Evolutionary conservation across 2,888 invertebrate genomes (phyloP).

Genomic region (Epirrhoe alternata): DNA sequence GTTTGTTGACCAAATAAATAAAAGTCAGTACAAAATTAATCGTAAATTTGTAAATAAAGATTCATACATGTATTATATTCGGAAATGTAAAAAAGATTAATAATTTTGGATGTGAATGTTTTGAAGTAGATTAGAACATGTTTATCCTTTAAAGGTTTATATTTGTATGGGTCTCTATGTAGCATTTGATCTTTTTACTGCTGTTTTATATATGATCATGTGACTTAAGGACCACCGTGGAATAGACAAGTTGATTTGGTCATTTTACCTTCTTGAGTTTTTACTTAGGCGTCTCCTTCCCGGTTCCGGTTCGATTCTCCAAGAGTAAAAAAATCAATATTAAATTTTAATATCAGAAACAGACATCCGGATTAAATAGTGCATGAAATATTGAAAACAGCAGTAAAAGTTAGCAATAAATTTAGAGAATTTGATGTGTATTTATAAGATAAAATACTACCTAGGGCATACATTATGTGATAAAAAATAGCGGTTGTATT

Average conservation of each 20-base stretch:
- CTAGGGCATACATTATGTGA: neutral
- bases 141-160: neutral
- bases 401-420: neutral
- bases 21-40: constrained; percentile 29
- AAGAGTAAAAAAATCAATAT: no score
- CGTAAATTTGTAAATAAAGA: constrained; percentile 19
- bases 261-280: no score
- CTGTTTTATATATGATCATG: neutral
- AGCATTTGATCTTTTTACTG: neutral
- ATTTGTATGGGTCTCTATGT: neutral
- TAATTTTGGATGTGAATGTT: constrained; percentile 30
- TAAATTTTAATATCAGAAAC: no score
- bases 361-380: neutral
- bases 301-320: no score
- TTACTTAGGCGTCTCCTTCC: no score
- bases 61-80: neutral
- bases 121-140: constrained; percentile 10
- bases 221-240: no score
- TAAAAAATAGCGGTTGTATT: neutral
- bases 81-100: constrained; percentile 6
- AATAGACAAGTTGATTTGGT: no score
- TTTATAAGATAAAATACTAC: neutral
- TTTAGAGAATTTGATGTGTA: neutral
- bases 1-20: constrained; percentile 30
- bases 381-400: neutral